Conservation (phyloP, 2,113 vertebrate species). For the Ginglymostoma cirratum region DNA sequence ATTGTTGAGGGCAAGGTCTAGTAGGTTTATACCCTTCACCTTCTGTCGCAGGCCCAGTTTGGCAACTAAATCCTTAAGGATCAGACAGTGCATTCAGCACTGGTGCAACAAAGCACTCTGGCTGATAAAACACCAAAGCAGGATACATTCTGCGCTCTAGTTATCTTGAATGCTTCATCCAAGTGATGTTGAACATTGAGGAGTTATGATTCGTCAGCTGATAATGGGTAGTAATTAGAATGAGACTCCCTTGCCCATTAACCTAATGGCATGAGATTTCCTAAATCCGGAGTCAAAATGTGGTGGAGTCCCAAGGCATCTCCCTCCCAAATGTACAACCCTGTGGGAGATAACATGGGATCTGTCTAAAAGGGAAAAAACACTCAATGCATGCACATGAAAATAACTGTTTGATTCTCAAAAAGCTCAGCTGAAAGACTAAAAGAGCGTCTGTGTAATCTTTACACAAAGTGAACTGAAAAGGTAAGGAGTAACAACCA, state of each 20-base stretch:
- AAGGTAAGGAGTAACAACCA: not conserved
- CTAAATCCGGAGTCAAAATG: not conserved
- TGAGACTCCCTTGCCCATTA: not conserved
- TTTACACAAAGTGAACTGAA: not conserved
- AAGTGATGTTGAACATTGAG: not conserved
- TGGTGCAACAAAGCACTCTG: not conserved
- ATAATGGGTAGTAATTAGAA: not conserved
- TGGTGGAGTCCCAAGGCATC: not conserved
- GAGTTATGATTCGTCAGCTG: too few species aligned
- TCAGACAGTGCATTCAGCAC: not conserved
- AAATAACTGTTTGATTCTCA: not conserved
- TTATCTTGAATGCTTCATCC: not conserved
- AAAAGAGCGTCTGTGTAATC: not conserved
- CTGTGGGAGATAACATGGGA: not conserved
- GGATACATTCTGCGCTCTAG: not conserved
- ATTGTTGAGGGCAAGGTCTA: not conserved
- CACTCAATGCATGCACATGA: not conserved
- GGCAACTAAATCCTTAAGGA: not conserved
- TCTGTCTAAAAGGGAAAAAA: not conserved
- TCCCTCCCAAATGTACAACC: not conserved
- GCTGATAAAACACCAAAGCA: not conserved
- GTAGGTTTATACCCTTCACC: not conserved
- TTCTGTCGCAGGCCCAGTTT: not conserved
- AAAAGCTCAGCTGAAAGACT: not conserved
- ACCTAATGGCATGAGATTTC: not conserved